Conservation (phyloP, 2,113 vertebrate species). For the Oncorhynchus clarkii region DNA sequence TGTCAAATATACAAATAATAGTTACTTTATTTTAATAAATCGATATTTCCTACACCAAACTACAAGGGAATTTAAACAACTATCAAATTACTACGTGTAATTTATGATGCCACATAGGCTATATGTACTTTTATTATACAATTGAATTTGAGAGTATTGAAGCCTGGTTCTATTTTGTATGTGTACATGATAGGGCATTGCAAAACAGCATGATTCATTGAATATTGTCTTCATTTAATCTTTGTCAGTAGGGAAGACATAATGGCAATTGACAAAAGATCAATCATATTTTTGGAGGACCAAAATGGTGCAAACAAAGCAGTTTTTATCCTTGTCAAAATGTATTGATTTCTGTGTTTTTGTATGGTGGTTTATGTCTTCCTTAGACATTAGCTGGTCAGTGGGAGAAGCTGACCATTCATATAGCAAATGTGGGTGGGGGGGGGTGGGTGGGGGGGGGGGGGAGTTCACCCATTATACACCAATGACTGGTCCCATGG, state of each 20-base stretch:
- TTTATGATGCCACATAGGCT: too few relatives aligned
- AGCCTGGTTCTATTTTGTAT: not conserved
- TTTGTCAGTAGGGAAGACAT: not conserved
- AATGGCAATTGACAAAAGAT: not conserved
- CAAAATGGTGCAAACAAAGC: not conserved
- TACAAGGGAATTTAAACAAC: not conserved
- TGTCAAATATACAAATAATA: slow-evolving; percentile 6
- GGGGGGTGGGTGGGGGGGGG: too few relatives aligned
- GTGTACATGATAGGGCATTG: not conserved
- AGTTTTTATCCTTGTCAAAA: not conserved
- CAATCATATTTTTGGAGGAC: not conserved
- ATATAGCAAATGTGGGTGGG: not conserved
- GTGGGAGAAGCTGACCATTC: slow-evolving; percentile 1
- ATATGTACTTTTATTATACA: not conserved
- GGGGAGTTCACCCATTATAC: not conserved
- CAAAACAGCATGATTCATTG: not conserved
- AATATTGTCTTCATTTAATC: not conserved
- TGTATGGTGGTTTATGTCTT: not conserved
- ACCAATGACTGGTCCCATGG: not conserved
- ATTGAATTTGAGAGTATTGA: not conserved
- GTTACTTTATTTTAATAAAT: slow-evolving; percentile 3
- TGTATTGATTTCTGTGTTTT: slow-evolving; percentile 1
- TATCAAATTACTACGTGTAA: too few relatives aligned
- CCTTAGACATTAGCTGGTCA: not conserved
- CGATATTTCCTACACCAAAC: not conserved